phyloP scores from a whole-genome alignment of 2,113 vertebrate species.

The Ahaetulla prasina region DNA sequence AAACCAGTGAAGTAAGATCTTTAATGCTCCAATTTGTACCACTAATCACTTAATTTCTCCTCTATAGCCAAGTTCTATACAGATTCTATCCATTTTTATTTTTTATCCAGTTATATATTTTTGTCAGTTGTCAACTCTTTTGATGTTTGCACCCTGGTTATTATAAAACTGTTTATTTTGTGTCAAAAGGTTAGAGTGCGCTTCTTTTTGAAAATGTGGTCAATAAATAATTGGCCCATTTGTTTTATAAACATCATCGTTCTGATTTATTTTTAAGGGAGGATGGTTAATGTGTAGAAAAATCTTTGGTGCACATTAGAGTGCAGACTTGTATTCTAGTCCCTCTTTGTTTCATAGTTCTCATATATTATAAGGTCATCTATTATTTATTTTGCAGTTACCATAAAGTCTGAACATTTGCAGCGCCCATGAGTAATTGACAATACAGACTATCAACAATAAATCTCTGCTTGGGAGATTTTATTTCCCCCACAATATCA shows the following conservation, averaged over 20 bases:
- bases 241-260: constrained; percentile 40
- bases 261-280: constrained; percentile 40
- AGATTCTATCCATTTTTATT: not conserved
- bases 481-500: not conserved
- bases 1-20: not conserved
- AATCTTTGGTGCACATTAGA: constrained; percentile 46
- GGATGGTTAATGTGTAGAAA: constrained; percentile 30
- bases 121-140: not conserved
- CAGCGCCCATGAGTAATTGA: constrained; percentile 41
- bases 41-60: not conserved
- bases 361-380: constrained; percentile 19
- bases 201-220: constrained; percentile 27
- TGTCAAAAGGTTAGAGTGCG: constrained; percentile 29
- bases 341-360: constrained; percentile 26
- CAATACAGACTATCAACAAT: constrained; percentile 19
- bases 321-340: constrained; percentile 40
- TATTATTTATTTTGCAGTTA: constrained; percentile 43
- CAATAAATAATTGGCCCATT: constrained; percentile 28
- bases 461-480: constrained; percentile 35
- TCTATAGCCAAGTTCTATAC: not conserved
- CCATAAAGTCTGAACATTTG: constrained; percentile 47
- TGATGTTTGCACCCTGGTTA: not conserved
- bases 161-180: constrained; percentile 9
- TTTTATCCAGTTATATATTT: not conserved
- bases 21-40: not conserved